These are phyloP conservation scores for Noctua janthe DNA, from an alignment of 2,888 invertebrate species.

Conservation along the genomic window DNA sequence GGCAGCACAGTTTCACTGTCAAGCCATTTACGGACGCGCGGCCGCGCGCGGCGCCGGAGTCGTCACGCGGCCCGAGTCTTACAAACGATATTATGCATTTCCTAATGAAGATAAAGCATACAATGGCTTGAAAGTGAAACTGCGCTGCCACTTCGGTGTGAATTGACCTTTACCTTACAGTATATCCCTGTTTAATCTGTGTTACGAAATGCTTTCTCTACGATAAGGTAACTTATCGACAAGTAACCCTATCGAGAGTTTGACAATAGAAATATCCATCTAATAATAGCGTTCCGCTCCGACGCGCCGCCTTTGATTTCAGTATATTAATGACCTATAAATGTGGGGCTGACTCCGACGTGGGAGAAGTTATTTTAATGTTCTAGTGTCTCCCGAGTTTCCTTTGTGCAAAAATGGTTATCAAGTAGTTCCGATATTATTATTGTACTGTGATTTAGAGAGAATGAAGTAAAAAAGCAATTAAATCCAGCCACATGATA, in stretches of 20 bases:
- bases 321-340: constrained; percentile 50
- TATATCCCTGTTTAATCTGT: constrained; percentile 66
- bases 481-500: constrained; percentile 22
- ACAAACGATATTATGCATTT: too few relatives aligned
- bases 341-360: constrained; percentile 20
- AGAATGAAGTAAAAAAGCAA: neutral
- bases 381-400: constrained; percentile 18
- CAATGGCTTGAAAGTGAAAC: too few relatives aligned
- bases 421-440: neutral
- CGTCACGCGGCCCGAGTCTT: too few relatives aligned
- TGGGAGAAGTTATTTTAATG: constrained; percentile 35
- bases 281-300: constrained; percentile 44
- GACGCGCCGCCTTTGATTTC: constrained; percentile 46
- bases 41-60: too few relatives aligned
- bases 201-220: constrained; percentile 61
- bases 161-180: neutral
- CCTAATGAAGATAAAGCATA: too few relatives aligned
- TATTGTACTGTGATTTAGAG: neutral
- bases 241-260: constrained; percentile 58
- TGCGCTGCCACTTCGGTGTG: too few relatives aligned
- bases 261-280: constrained; percentile 57
- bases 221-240: constrained; percentile 69
- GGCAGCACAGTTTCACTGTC: too few relatives aligned
- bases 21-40: too few relatives aligned
- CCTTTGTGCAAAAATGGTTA: constrained; percentile 21